A percentile compares a stretch with the other conserved stretches of the same genome.
Conservation (phyloP, 2,113 vertebrate genomes). For the Leptobrachium ailaonicum region DNA sequence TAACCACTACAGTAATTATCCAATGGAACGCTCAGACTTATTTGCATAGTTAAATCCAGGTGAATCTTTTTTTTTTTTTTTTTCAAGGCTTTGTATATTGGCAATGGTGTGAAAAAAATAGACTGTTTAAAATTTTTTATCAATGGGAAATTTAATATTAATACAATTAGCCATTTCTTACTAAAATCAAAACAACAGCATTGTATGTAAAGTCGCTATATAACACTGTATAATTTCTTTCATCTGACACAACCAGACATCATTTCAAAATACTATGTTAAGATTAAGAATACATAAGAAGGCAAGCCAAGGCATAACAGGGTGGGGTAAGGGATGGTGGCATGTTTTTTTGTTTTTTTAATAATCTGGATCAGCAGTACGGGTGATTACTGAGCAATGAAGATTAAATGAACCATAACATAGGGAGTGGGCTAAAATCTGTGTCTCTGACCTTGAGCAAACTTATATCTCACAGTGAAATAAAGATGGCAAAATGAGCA, state of each 20-base stretch:
- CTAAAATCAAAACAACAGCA: too few relatives aligned
- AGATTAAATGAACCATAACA: conserved; percentile 15
- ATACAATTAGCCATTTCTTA: too few relatives aligned
- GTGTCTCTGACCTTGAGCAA: neutral
- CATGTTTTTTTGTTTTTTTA: neutral
- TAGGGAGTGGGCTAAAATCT: neutral
- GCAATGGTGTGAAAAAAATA: too few relatives aligned
- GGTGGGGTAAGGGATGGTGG: conserved; percentile 33
- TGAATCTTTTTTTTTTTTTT: too few relatives aligned
- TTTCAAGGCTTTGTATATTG: too few relatives aligned
- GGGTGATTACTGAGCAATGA: neutral
- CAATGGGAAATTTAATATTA: too few relatives aligned
- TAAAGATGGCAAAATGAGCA: neutral
- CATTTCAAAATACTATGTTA: neutral
- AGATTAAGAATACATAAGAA: neutral
- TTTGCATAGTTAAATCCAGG: too few relatives aligned
- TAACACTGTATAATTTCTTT: neutral
- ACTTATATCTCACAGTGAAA: neutral
- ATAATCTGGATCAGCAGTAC: neutral
- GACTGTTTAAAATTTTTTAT: too few relatives aligned
- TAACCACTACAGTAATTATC: too few relatives aligned
- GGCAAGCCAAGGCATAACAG: conserved; percentile 30
- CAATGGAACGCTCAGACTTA: too few relatives aligned
- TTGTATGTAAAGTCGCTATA: too few relatives aligned
- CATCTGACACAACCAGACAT: neutral